Conservation (phyloP, 2,113 vertebrate species). For the Cynoglossus semilaevis region DNA sequence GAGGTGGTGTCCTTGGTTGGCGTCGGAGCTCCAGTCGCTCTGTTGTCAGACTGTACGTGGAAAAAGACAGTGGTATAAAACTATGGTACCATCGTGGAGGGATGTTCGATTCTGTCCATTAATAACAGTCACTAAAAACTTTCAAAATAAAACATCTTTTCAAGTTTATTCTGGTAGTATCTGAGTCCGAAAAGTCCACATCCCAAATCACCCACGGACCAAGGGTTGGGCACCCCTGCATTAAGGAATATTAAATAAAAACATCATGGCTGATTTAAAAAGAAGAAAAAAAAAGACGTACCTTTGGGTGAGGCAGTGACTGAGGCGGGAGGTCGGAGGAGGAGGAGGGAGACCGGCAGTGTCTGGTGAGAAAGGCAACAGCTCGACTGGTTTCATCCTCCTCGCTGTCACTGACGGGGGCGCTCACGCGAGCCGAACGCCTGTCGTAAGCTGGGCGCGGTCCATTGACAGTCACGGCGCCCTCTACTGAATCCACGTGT, state of each 20-base stretch:
- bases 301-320: slow-evolving; percentile 25
- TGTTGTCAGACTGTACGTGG: slow-evolving; percentile 69
- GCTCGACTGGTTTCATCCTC: slow-evolving; percentile 79
- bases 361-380: slow-evolving; percentile 71
- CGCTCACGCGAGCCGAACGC: slow-evolving; percentile 72
- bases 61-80: too few relatives aligned
- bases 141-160: background rate
- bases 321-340: slow-evolving; percentile 45
- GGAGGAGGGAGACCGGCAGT: slow-evolving; percentile 49
- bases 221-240: too few relatives aligned
- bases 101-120: too few relatives aligned
- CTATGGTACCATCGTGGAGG: too few relatives aligned
- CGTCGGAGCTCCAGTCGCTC: slow-evolving; percentile 74
- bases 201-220: too few relatives aligned
- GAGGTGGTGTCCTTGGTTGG: slow-evolving; percentile 33
- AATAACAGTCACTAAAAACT: background rate
- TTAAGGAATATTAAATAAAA: background rate
- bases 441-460: slow-evolving; percentile 49
- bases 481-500: slow-evolving; percentile 60
- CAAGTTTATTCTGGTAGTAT: too few relatives aligned
- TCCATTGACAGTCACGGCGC: slow-evolving; percentile 3
- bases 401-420: slow-evolving; percentile 76
- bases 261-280: background rate
- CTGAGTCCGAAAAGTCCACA: too few relatives aligned
- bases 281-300: slow-evolving; percentile 20